Base-by-base conservation (phyloP, 1,140 invertebrate genomes). In the Lamellibrachia luymesi region DNA sequence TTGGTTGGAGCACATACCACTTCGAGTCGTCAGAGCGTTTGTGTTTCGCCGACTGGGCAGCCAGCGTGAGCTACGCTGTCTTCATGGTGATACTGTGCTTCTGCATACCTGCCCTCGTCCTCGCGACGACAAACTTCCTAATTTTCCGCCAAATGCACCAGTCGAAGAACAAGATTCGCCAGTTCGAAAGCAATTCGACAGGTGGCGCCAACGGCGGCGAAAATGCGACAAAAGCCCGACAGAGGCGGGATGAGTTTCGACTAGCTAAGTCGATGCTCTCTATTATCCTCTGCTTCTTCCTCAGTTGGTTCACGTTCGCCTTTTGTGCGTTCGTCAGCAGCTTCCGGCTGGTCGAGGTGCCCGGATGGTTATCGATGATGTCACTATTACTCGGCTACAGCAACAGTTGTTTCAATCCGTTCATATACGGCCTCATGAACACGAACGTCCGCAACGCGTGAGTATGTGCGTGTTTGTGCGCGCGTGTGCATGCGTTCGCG, bases 21-120 rank as follows among this genome's bases (percentile, higher is more conserved):
- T 91, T 91, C 91, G 51, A 50, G 8, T 2, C 5, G 10, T 8
- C 49, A 13, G 13, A 91, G n/a, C 49, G 51, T 27, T 13, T 91
- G 5, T 91, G 91, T n/a, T 91, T 91, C 51, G 91, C 91, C 49
- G n/a, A 91, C 91, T 91, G 91, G 91, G 91, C 91, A 17, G 51
- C 51, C 2, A n/a, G n/a, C 25, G 10, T 50, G 22, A 50, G 49
- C 49, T 91, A 91, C n/a, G 51, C 91, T 8, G 91, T 91, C 49
- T 91, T 91, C 91, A 91, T 91, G 91, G 91, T 91, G 22, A 51
- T 4, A 13, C 8, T 91, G 22, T 91, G 91, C 27, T 91, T 91
- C 91, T 50, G 91, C 17, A 25, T 50, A 4, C 91, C 91, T 4
- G 91, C 91, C 91, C 7, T 22, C 8, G 17, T 91, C n/a, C 49